Evolutionary conservation across 2,113 vertebrate species (phyloP).

Genomic region (Thymallus thymallus): DNA sequence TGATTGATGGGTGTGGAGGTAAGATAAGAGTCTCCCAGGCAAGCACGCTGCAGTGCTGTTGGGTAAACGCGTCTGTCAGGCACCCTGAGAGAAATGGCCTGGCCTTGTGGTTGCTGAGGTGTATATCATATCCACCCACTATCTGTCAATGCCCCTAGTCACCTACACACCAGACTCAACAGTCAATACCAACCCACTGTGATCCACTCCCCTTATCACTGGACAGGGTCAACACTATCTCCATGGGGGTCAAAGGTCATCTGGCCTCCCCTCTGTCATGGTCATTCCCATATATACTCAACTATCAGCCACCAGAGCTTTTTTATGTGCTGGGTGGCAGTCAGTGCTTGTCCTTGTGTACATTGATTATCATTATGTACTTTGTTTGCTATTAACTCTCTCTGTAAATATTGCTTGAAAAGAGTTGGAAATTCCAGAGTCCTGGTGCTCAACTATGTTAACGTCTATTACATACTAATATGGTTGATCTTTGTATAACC

Average conservation of each 20-base stretch:
- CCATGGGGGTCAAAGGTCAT: conserved; percentile 19
- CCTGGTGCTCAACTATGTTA: too few species aligned
- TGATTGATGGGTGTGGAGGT: conserved; percentile 30
- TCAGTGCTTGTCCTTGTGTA: conserved; percentile 15
- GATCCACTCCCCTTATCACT: neutral
- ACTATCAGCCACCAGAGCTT: neutral
- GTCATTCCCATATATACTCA: conserved; percentile 8
- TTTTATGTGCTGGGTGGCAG: neutral
- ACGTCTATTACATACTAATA: too few species aligned
- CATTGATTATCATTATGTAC: conserved; percentile 11
- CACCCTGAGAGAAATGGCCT: conserved; percentile 39
- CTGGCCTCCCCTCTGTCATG: conserved; percentile 19
- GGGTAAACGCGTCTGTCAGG: conserved; percentile 56
- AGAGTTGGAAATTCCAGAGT: too few species aligned
- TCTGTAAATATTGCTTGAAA: neutral
- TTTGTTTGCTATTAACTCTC: conserved; percentile 14
- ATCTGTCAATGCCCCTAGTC: conserved; percentile 33
- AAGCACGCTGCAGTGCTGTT: neutral
- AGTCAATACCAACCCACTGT: conserved; percentile 24
- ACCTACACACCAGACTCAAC: conserved; percentile 15
- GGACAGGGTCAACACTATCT: conserved; percentile 36
- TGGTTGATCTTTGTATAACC: too few species aligned
- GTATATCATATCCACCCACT: conserved; percentile 53
- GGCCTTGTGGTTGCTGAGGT: conserved; percentile 48
- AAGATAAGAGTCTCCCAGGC: conserved; percentile 16